Percentiles rank a stretch among this genome's conserved stretches.
Evolutionary conservation across 2,113 vertebrate species (phyloP).

Genomic region (Oncorhynchus keta): DNA sequence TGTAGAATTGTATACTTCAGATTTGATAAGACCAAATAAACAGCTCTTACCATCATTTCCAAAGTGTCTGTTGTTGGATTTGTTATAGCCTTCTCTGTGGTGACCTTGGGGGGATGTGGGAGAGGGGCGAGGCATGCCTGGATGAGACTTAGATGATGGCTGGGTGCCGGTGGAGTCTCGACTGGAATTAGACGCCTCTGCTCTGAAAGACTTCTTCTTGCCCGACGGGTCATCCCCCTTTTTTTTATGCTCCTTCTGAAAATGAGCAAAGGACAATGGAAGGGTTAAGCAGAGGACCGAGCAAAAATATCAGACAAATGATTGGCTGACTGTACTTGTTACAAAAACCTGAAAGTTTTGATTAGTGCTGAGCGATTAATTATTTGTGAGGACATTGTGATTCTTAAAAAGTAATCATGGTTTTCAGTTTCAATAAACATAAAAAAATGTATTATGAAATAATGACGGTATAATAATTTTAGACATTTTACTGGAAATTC

Average conservation of each 20-base stretch:
- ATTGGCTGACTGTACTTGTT: too few species aligned
- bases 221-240: slow-evolving; percentile 79
- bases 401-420: too few species aligned
- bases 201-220: slow-evolving; percentile 83
- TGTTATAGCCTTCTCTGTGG: slow-evolving; percentile 84
- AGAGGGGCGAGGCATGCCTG: slow-evolving; percentile 67
- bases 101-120: slow-evolving; percentile 81
- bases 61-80: slow-evolving; percentile 88
- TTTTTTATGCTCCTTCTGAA: slow-evolving; percentile 88
- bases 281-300: neutral
- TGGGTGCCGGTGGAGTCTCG: slow-evolving; percentile 85
- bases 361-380: too few species aligned
- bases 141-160: slow-evolving; percentile 77
- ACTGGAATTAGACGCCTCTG: slow-evolving; percentile 87
- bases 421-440: too few species aligned
- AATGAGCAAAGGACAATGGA: slow-evolving; percentile 6
- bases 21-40: too few species aligned
- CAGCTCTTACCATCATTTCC: slow-evolving; percentile 79
- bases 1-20: too few species aligned
- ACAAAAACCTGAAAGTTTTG: too few species aligned
- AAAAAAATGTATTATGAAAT: neutral
- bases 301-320: neutral
- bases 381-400: too few species aligned
- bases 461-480: too few species aligned
- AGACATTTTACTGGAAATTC: too few species aligned